Base-by-base conservation (phyloP, 1,140 invertebrate species). In the Ostrea denselamellosa region DNA sequence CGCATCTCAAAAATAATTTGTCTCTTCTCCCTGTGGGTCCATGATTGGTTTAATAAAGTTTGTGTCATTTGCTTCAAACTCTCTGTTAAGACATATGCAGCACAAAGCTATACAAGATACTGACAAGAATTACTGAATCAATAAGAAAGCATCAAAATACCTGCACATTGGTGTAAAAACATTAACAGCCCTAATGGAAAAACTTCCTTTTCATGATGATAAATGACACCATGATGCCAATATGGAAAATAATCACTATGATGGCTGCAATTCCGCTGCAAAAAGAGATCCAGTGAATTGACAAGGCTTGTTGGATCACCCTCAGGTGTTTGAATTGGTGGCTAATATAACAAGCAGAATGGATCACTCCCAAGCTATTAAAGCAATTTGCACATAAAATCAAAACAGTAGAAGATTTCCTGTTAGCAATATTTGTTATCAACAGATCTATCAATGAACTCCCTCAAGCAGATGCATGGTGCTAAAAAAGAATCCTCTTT, bases 361-460 rank as follows among this genome's bases (percentile, higher is more conserved):
- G 25, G 68, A 71, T 71, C 68, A 14, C 28, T 71, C 25, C 28
- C 68, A 71, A 34, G 68, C 68, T 71, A 71, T 71, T 71, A 71
- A 71, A 71, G 28, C 68, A 71, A 25, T 71, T 71, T 71, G 22
- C 25, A 34, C 68, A 71, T 71, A 12, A 25, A 71, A 71, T 34
- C 22, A 71, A 71, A 71, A 28, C 10, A 71, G 68, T 22, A 71
- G 68, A 71, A 71, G 68, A 71, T 71, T 71, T 71, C 68, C 68
- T 71, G 68, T 71, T 71, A 28, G 68, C 28, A 71, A 28, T 28
- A 71, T 71, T 71, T 71, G 68, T 71, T 71, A 71, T 71, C 68
- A 71, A 28, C 28, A 71, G 28, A 22, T 22, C 25, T 8, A 71
- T 71, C 68, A 71, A 71, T 71, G 22, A 28, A 71, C 68, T 71